A percentile compares a stretch with the other conserved stretches of the same genome.
These are phyloP conservation scores for Lasioglossum baleicum DNA, from an alignment of 1,140 invertebrate genomes.

Conservation along the genomic window DNA sequence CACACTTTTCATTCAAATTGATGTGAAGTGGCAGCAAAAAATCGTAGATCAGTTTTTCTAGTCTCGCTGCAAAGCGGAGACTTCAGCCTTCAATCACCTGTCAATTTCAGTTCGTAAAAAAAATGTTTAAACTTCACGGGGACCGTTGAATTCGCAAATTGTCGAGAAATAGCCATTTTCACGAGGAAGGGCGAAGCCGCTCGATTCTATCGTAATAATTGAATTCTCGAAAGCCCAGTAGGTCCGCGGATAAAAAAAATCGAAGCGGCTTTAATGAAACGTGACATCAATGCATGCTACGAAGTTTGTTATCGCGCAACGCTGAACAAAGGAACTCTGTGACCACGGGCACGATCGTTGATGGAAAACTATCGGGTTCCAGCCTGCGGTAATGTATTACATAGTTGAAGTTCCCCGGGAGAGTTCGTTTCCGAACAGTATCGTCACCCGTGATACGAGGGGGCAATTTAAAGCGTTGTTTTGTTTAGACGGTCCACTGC, in stretches of 20 bases:
- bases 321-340: background rate
- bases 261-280: background rate
- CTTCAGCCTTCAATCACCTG: no score
- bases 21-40: no score
- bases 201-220: background rate
- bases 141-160: no score
- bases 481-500: background rate
- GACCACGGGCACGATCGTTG: constrained; percentile 1
- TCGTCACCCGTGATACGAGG: background rate
- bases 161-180: no score
- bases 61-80: no score
- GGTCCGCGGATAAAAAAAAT: background rate
- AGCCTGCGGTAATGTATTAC: background rate
- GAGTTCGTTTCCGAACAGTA: background rate
- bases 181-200: background rate
- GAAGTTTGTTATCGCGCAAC: background rate
- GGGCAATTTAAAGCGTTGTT: background rate
- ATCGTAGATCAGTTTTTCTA: no score
- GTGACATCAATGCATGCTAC: background rate
- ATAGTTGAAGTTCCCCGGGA: background rate
- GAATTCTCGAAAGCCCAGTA: background rate
- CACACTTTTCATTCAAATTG: no score
- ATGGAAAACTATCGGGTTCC: background rate
- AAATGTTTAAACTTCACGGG: no score
- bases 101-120: no score